A percentile compares a stretch with the other conserved stretches of the same genome.
These are phyloP conservation scores for Perithous albicinctus DNA, from an alignment of 2,888 invertebrate species.

Conservation along the genomic window DNA sequence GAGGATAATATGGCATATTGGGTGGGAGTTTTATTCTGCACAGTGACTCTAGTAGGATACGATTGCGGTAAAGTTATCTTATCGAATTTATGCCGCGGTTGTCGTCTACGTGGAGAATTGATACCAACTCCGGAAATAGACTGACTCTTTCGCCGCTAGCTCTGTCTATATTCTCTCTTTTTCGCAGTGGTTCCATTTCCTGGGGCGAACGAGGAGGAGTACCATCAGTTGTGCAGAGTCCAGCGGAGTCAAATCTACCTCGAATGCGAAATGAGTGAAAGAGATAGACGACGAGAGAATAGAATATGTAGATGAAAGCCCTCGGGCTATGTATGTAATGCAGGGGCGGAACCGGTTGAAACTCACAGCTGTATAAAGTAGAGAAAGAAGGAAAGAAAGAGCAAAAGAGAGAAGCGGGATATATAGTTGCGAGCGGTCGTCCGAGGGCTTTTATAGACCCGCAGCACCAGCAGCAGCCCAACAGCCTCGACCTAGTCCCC, in stretches of 20 bases:
- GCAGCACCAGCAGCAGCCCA: constrained; percentile 47
- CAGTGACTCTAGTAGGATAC: not conserved
- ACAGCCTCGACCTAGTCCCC: constrained; percentile 79
- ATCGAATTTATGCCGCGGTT: not conserved
- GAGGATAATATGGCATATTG: not conserved
- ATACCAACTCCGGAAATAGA: constrained; percentile 12
- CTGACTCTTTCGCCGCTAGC: constrained; percentile 3
- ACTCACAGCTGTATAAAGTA: constrained; percentile 15
- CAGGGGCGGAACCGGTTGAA: constrained; percentile 46
- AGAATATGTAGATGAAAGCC: constrained; percentile 33
- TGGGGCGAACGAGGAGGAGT: not conserved
- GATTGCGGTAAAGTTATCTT: constrained; percentile 4
- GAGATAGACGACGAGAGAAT: constrained; percentile 29
- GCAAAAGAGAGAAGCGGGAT: constrained; percentile 43
- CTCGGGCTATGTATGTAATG: constrained; percentile 15
- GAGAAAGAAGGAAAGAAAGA: constrained; percentile 42
- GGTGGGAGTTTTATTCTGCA: not conserved
- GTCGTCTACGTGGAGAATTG: not conserved
- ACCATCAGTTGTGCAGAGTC: not conserved
- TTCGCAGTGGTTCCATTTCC: constrained; percentile 18
- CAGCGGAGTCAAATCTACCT: constrained; percentile 12
- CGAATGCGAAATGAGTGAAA: constrained; percentile 39
- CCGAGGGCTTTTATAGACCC: constrained; percentile 56
- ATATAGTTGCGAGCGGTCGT: constrained; percentile 45
- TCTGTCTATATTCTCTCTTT: not conserved